These are phyloP conservation scores for Pseudomyrmex sp. DNA, from an alignment of 1,140 invertebrate genomes.

Conservation along the genomic window DNA sequence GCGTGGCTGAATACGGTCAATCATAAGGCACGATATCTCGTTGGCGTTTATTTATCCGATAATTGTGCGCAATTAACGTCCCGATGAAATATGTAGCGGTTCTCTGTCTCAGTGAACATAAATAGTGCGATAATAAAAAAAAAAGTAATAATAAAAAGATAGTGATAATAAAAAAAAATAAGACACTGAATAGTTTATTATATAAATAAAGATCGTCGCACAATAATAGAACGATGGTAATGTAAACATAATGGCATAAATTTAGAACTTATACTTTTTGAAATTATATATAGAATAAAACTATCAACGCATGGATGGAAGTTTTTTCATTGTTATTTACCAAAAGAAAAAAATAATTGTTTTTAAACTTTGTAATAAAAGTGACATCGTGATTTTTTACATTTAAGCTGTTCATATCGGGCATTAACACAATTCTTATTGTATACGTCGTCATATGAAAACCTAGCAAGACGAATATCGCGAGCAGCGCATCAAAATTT, in stretches of 20 bases:
- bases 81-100: not conserved
- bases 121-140: too few species aligned
- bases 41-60: slow-evolving; percentile 52
- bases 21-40: slow-evolving; percentile 8
- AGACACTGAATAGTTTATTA: too few species aligned
- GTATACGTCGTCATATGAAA: slow-evolving; percentile 36
- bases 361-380: slow-evolving; percentile 4
- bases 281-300: too few species aligned
- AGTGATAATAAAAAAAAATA: too few species aligned
- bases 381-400: not conserved
- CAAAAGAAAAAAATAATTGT: not conserved
- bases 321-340: too few species aligned
- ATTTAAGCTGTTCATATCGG: slow-evolving; percentile 5
- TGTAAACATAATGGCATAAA: too few species aligned
- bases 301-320: too few species aligned
- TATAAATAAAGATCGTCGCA: too few species aligned
- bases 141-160: too few species aligned
- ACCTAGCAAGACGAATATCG: slow-evolving; percentile 22
- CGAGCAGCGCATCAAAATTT: slow-evolving; percentile 51
- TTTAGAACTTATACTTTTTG: too few species aligned
- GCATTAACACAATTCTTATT: slow-evolving; percentile 32
- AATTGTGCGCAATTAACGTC: slow-evolving; percentile 18
- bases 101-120: too few species aligned
- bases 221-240: too few species aligned
- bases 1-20: slow-evolving; percentile 3